Conservation (phyloP, 2,113 vertebrate genomes). For the Catagonus wagneri region DNA sequence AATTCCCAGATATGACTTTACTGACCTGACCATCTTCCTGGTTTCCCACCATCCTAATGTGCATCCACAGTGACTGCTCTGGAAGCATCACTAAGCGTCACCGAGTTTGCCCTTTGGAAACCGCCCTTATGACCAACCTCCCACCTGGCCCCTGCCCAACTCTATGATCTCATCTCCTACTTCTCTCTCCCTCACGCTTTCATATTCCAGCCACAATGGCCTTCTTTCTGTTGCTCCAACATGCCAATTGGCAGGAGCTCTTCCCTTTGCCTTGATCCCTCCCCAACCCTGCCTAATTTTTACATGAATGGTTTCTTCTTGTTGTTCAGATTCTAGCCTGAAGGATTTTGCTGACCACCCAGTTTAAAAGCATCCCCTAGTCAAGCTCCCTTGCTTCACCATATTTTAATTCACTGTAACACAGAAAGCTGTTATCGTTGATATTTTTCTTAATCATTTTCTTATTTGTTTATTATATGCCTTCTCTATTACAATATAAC, state of each 20-base stretch:
- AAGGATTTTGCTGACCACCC: neutral
- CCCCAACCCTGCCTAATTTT: neutral
- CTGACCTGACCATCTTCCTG: neutral
- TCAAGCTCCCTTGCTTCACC: neutral
- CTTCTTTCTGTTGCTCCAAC: neutral
- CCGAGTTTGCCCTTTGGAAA: neutral
- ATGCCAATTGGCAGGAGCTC: neutral
- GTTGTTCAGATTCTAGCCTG: neutral
- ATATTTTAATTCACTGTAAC: neutral
- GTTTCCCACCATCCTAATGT: neutral
- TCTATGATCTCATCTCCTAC: neutral
- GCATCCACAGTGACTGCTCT: too few species aligned
- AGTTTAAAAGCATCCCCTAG: neutral
- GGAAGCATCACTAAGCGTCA: neutral
- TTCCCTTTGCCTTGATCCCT: neutral
- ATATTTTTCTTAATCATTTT: neutral
- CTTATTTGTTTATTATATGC: neutral
- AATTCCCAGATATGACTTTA: neutral
- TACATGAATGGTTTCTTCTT: neutral
- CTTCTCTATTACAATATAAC: neutral
- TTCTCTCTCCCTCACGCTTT: neutral
- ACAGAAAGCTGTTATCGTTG: neutral
- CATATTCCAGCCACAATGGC: neutral
- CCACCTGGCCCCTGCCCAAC: neutral
- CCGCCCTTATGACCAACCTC: accelerated